Evolutionary conservation across 2,797 vertebrate genomes (phyloP).

Genomic region (Novumbra hubbsi): DNA sequence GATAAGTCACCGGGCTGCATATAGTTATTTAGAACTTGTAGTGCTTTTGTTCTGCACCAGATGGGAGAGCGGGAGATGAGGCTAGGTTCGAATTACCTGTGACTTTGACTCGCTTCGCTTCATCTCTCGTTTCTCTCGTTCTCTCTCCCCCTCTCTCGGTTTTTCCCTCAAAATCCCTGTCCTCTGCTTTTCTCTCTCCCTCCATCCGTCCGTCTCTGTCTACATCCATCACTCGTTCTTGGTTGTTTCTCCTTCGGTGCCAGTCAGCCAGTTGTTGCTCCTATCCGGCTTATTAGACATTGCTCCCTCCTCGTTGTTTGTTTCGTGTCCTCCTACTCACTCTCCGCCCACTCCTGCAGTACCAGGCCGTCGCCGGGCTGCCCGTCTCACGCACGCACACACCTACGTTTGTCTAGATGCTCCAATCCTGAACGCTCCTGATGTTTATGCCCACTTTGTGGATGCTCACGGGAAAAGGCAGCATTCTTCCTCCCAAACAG

Average conservation of each 20-base stretch:
- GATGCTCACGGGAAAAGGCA: no score
- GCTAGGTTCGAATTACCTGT: conserved; percentile 13
- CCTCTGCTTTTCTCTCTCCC: no score
- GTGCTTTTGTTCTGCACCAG: conserved; percentile 27
- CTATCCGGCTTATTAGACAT: conserved; percentile 35
- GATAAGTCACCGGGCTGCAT: conserved; percentile 14
- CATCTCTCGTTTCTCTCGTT: conserved; percentile 4
- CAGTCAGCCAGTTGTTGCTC: not conserved
- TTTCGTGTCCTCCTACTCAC: conserved; percentile 12
- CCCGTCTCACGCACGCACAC: not conserved
- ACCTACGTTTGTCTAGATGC: not conserved
- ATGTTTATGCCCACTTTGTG: no score
- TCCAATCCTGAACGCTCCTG: no score
- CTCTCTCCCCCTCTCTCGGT: not conserved
- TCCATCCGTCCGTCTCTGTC: not conserved
- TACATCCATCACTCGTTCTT: conserved; percentile 3
- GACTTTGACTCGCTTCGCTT: not conserved
- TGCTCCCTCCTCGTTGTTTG: conserved; percentile 20
- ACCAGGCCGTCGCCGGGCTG: conserved; percentile 16
- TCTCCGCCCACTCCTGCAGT: conserved; percentile 2
- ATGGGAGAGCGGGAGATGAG: conserved; percentile 6
- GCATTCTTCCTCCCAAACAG: no score
- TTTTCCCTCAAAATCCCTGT: not conserved
- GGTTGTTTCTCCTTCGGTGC: not conserved
- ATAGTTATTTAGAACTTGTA: conserved; percentile 6